Conservation (phyloP, 2,888 invertebrate species). For the Apodemia mormo region DNA sequence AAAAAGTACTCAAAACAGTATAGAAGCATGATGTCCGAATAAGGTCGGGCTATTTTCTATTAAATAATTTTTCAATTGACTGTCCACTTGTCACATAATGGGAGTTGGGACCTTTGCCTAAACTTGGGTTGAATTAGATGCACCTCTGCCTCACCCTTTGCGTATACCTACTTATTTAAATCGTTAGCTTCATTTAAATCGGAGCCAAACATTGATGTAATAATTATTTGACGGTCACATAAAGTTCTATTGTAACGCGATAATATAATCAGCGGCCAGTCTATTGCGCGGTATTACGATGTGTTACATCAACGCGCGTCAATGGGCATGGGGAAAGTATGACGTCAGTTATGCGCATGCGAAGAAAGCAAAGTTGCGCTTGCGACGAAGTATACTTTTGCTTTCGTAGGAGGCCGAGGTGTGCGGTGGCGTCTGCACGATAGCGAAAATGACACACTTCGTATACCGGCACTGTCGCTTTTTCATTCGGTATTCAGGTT, state of each 20-base stretch:
- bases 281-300: constrained; percentile 57
- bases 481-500: constrained; percentile 73
- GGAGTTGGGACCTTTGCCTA: too few species aligned
- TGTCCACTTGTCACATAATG: too few species aligned
- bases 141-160: too few species aligned
- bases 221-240: constrained; percentile 22
- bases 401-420: constrained; percentile 70
- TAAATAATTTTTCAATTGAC: too few species aligned
- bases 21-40: too few species aligned
- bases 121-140: too few species aligned
- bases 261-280: constrained; percentile 40
- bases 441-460: constrained; percentile 78
- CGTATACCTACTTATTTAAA: background rate
- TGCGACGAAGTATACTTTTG: constrained; percentile 65
- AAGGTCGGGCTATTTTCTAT: too few species aligned
- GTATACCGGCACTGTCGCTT: constrained; percentile 60
- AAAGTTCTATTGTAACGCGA: constrained; percentile 34
- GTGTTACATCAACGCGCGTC: constrained; percentile 70
- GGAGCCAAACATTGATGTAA: constrained; percentile 25
- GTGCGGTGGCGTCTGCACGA: constrained; percentile 59
- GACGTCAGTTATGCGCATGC: constrained; percentile 69
- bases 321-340: constrained; percentile 69
- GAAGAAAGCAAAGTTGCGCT: constrained; percentile 76
- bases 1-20: too few species aligned
- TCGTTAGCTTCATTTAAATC: background rate